Conservation (phyloP, 1,140 invertebrate species). For the Berghia stephanieae region DNA sequence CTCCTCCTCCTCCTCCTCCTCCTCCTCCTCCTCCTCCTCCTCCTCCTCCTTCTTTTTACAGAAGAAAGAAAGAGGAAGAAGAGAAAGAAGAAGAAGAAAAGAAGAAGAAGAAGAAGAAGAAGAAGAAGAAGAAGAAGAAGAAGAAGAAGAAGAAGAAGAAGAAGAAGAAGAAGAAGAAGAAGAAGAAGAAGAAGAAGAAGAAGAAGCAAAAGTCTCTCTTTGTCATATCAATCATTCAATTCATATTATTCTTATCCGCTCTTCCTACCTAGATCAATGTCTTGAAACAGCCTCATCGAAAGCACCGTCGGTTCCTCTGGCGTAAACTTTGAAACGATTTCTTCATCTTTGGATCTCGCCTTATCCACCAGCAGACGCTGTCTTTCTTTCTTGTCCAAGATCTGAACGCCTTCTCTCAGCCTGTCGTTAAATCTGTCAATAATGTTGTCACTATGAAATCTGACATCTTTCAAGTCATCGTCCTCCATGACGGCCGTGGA, state of each 20-base stretch:
- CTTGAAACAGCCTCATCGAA: conserved; percentile 15
- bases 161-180: neutral
- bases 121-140: neutral
- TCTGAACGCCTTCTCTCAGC: conserved; percentile 1
- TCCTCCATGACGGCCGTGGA: neutral
- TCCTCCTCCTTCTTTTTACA: conserved; percentile 18
- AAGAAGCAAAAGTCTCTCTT: neutral
- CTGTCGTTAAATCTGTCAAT: neutral
- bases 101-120: conserved; percentile 11
- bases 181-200: neutral
- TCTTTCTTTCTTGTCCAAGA: neutral
- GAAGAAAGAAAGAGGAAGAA: neutral
- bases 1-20: neutral
- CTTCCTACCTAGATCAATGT: conserved; percentile 15
- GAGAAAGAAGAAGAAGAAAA: neutral
- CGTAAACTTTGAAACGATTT: conserved; percentile 22
- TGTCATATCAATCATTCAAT: neutral
- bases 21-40: neutral
- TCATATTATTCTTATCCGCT: neutral
- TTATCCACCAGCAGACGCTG: neutral
- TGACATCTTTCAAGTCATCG: no score
- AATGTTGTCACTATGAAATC: no score
- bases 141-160: neutral
- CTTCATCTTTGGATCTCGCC: neutral
- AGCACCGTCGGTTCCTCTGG: conserved; percentile 15